Conservation (phyloP, 2,113 vertebrate species). For the Mesocricetus auratus region DNA sequence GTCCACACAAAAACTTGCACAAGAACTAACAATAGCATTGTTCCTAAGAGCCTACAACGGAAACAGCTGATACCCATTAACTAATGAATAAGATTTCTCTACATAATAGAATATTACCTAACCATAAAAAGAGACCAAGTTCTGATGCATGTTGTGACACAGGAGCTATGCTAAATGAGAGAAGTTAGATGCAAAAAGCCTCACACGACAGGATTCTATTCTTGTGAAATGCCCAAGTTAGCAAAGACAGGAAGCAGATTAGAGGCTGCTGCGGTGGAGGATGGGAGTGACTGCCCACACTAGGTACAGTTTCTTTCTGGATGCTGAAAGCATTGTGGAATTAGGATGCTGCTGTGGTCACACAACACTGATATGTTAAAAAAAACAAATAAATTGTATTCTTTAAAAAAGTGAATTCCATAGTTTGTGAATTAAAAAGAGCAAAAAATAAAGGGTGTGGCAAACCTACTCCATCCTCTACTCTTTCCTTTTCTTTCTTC, state of each 20-base stretch:
- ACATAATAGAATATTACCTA: slow-evolving; percentile 23
- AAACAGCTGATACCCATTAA: neutral
- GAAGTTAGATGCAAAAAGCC: slow-evolving; percentile 18
- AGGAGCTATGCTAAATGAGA: neutral
- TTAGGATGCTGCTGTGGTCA: neutral
- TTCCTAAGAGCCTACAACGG: neutral
- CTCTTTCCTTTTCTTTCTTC: neutral
- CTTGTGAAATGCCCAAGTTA: slow-evolving; percentile 2
- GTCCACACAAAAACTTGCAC: neutral
- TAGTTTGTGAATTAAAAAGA: neutral
- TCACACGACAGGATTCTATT: neutral
- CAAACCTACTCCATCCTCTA: neutral
- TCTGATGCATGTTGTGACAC: neutral
- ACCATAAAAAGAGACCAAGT: slow-evolving; percentile 2
- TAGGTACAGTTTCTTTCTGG: neutral
- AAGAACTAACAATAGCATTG: neutral
- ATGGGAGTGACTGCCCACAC: neutral
- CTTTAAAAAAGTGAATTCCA: slow-evolving; percentile 28
- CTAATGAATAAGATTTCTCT: neutral
- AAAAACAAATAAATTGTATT: neutral
- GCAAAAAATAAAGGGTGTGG: slow-evolving; percentile 11
- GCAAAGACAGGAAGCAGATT: slow-evolving; percentile 10
- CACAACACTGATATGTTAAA: slow-evolving; percentile 9
- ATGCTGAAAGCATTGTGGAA: slow-evolving; percentile 45
- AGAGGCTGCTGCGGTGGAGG: neutral